Evolutionary conservation across 2,888 invertebrate genomes (phyloP), one percentile per base, ranked within the genome.

Genomic region (Petrophora chlorosata): DNA sequence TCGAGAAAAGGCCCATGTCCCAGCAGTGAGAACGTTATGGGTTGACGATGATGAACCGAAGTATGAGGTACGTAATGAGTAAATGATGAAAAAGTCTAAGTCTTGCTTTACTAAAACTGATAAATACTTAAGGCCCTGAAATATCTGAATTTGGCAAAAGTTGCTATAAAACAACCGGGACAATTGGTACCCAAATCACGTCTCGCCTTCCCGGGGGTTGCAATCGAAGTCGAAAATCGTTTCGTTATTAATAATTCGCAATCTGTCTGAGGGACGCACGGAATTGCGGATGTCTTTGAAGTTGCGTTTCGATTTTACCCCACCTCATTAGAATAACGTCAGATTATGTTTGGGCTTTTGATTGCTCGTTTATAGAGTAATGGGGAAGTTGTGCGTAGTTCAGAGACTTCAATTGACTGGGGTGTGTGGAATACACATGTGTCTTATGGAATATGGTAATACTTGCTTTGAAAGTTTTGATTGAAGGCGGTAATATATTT

Each of bases 161-260:
- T 12, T 7, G 15, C 7, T n/a, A 8, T 8, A 19, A 14, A 23
- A 23, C 8, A 9, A 14, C 22, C 7, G 8, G 2, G 2, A 12
- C 16, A 19, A 42, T 25, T 12, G 36, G 42, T 40, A 47, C 33
- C 35, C 42, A 39, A 49, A 53, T 34, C 49, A 50, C 49, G 49
- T 50, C 16, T 7, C 25, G 12, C 3, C 22, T 74, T 16, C 33
- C 43, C 8, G n/a, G 17, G 56, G 59, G 53, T 58, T 36, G 61
- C 65, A 55, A 56, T 69, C 68, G 70, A 67, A 69, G 66, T 69
- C 68, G 75, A 79, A 80, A 79, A 79, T 79, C 73, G 76, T 74
- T 79, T 70, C 53, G 70, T 65, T 78, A 79, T 78, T 81, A 85
- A 79, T 82, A 79, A 79, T 76, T 76, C 71, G 56, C 60, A 65